Evolutionary conservation across 2,888 invertebrate species (phyloP), one percentile per base, ranked within the genome.

Genomic region (Luperina testacea): DNA sequence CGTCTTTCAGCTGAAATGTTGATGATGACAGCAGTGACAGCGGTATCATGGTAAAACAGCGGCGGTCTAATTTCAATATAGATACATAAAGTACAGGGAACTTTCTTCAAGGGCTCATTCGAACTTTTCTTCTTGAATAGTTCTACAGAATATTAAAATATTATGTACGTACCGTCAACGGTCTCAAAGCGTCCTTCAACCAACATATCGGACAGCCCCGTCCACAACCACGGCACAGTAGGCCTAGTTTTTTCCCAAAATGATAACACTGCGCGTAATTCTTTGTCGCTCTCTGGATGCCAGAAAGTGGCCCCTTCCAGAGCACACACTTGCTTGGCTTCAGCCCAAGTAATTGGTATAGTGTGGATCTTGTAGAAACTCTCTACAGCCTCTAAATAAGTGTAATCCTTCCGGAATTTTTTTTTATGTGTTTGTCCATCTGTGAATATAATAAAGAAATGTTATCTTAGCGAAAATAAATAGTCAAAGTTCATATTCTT

Each of bases 341-440:
- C 92, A 17, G 87, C 71, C 95, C 95, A 96, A 20, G 84, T 88
- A 73, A 88, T 92, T 7, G 90, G 92, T 38, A 93, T 61, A 1
- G 93, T 93, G 72, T 95, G 94, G 57, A 95, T 90, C 88, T 96
- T 96, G 86, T 95, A 96, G 76, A 95, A 96, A 80, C 92, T 92
- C 13, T 91, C 74, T 5, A 91, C 88, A 0, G 77, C 82, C 24
- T 93, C 91, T 77, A 95, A 71, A 80, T 90, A 96, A 24, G 80
- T 91, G 83, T 96, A 96, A 86, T 96, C 95, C 53, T 92, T 93
- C 4, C 95, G 92, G 82, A 95, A 96, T 78, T 93, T 93, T 67
- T 91, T 92, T 27, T 89, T 84, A 57, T 87, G 80, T 8, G 83
- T 88, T 89, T 95, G 94, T 68, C 91, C 93, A 91, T 92, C 95